Conservation (phyloP, 2,797 vertebrate genomes). For the Florisuga fusca region DNA sequence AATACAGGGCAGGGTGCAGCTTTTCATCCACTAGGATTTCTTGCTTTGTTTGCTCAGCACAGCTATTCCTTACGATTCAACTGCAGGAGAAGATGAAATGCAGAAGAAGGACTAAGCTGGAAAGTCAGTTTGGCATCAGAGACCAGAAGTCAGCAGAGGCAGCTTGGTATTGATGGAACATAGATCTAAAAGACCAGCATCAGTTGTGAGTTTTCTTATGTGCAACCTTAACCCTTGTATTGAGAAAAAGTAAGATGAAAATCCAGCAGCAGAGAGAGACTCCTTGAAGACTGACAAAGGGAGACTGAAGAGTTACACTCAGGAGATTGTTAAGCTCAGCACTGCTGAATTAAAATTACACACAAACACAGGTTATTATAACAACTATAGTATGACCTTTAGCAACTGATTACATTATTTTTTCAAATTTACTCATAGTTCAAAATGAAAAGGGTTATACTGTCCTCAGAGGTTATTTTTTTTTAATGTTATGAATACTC, state of each 20-base stretch:
- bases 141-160: neutral
- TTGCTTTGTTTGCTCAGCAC: neutral
- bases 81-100: neutral
- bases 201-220: no score
- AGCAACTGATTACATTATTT: neutral
- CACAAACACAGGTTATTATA: no score
- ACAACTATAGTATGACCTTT: neutral
- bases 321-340: no score
- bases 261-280: no score
- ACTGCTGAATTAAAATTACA: no score
- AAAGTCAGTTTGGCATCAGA: neutral
- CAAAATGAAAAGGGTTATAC: neutral
- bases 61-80: neutral
- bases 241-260: no score
- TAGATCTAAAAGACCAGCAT: neutral
- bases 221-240: no score
- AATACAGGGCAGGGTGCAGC: neutral
- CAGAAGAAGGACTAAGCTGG: neutral
- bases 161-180: neutral
- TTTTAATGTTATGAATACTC: neutral
- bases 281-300: no score
- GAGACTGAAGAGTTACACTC: no score
- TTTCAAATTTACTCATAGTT: neutral
- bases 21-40: neutral
- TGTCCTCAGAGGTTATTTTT: neutral